A percentile compares a stretch with the other conserved stretches of the same genome.
These are phyloP conservation scores for Paguma larvata DNA, from an alignment of 2,797 vertebrate genomes.

Conservation along the genomic window DNA sequence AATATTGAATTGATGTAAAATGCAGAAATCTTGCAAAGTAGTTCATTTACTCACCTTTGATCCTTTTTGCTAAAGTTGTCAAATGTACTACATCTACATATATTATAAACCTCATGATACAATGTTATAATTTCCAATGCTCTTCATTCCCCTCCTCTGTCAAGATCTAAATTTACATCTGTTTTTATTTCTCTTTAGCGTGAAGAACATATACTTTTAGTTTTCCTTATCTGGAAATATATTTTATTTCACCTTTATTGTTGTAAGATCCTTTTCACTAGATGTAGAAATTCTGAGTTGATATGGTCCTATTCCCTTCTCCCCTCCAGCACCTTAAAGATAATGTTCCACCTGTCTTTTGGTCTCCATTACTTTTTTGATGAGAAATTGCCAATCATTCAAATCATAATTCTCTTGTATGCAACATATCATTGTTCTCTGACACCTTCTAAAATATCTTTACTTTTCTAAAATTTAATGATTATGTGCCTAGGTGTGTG, in stretches of 20 bases:
- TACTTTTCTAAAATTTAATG: not conserved
- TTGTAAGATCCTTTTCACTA: constrained; percentile 5
- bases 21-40: not conserved
- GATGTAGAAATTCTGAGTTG: not conserved
- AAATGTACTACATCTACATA: not conserved
- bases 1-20: constrained; percentile 10
- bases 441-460: not conserved
- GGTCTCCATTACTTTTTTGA: not conserved
- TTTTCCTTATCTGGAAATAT: constrained; percentile 28
- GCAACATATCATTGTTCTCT: too few species aligned
- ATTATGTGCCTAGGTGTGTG: not conserved
- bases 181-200: constrained; percentile 4
- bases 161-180: constrained; percentile 1
- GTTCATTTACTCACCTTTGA: not conserved
- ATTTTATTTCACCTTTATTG: not conserved
- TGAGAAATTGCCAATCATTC: not conserved
- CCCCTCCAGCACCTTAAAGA: not conserved
- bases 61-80: not conserved
- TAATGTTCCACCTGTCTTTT: not conserved
- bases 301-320: not conserved
- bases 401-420: not conserved
- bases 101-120: not conserved
- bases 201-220: not conserved
- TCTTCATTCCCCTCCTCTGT: not conserved
- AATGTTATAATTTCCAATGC: not conserved